Conservation (phyloP, 1,140 invertebrate species). For the Ceratoteleas bidentatus region DNA sequence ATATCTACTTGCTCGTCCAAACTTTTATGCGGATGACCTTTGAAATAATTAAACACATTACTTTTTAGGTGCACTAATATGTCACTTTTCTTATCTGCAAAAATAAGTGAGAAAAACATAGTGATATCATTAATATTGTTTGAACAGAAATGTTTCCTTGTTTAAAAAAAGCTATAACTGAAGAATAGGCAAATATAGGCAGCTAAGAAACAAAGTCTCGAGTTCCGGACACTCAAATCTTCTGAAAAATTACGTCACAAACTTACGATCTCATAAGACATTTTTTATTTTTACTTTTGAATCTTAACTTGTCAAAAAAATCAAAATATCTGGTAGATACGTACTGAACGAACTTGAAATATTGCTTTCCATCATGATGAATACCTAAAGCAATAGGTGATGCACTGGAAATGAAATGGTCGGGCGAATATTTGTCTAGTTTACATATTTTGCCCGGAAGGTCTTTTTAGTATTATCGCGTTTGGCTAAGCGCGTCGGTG, state of each 20-base stretch:
- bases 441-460: conserved; percentile 2
- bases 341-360: not conserved
- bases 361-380: conserved; percentile 3
- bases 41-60: conserved; percentile 1
- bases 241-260: conserved; percentile 1
- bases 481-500: conserved; percentile 1
- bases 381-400: conserved; percentile 2
- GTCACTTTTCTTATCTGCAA: conserved; percentile 7
- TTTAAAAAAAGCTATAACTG: conserved; percentile 2
- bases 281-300: conserved; percentile 4
- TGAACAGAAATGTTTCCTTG: not conserved
- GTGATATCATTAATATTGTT: not conserved
- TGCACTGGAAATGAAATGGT: conserved; percentile 5
- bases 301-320: not conserved
- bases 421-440: conserved; percentile 4
- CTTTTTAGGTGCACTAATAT: conserved; percentile 4
- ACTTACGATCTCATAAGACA: conserved; percentile 4
- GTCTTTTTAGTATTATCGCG: conserved; percentile 5
- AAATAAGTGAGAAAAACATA: conserved; percentile 3
- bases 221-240: not conserved
- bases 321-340: conserved; percentile 8
- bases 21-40: not conserved
- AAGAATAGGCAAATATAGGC: conserved; percentile 1
- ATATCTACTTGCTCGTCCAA: not conserved
- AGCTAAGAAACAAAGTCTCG: conserved; percentile 3